Base-by-base conservation (phyloP, 2,797 vertebrate genomes). In the Manis pentadactyla region DNA sequence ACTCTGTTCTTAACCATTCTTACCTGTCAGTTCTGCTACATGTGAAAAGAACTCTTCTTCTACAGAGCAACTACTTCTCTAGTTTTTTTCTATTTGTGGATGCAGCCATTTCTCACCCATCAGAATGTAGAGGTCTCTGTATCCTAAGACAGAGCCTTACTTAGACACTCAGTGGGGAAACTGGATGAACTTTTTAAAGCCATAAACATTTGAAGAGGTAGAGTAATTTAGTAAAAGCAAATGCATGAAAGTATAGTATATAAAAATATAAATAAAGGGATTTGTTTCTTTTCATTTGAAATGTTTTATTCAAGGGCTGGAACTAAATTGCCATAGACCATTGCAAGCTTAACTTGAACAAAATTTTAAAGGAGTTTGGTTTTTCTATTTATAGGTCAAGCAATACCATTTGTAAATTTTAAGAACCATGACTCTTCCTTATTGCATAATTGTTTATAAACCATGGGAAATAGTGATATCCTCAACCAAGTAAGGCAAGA, bases 191-290 rank as follows among this genome's bases (percentile, higher is more conserved):
- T 25, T 49, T 82, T 55, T 66, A 63, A 90, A 78, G 39, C 17
- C 25, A 37, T 91, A 77, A 61, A 42, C 79, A 63, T 75, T 93
- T 95, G 66, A 83, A 51, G 74, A 86, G 15, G 34, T 77, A 86
- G 49, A 75, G 19, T 68, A 77, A 68, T 85, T 96, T 95, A 93
- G 55, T 78, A 90, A 94, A 95, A 87, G 25, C 63, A 85, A 96
- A 77, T 53, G 5, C 0, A 8, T 79, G 42, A 17, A 89, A 34
- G 53, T 55, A 31, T 27, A 15, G 21, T 57, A 55, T 37, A 46
- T 69, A 87, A 75, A 86, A 78, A 74, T 66, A 93, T 15, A 55
- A 83, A 51, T 79, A 74, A 78, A 18, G 12, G 12, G n/a, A 23
- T 49, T 29, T 78, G 9, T 86, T 83, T 85, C 68, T 66, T 82